Evolutionary conservation across 2,113 vertebrate genomes (phyloP), one percentile per base, ranked within the genome.

Genomic region (Kryptolebias marmoratus): DNA sequence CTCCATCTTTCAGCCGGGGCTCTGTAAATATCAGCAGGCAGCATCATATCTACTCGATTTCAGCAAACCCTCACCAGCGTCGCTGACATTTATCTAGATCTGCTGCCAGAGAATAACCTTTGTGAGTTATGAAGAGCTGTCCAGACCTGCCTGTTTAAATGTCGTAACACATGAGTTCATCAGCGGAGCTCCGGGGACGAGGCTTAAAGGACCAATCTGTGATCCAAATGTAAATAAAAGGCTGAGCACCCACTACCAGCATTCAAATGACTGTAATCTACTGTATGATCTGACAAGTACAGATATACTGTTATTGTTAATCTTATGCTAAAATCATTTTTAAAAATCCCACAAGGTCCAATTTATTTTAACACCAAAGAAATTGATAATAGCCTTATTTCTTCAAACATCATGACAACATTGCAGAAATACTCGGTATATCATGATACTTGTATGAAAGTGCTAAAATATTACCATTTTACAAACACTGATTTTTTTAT

Each of bases 41-140:
- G 85, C 73, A 79, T 87, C 72, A 71, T 75, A 79, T 81, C 88
- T 72, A 75, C 85, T 84, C 79, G 67, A 71, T 87, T 87, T 82
- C 81, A 71, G 82, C 60, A 82, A 88, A 83, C 68, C 78, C 79
- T 77, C 61, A 15, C 69, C 70, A 50, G 71, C 27, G 57, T 77
- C 42, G 77, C 67, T 90, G 89, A 92, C 88, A 91, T 92, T 92
- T 88, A 88, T 87, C 85, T 82, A 75, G 81, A 84, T 86, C 83
- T 87, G 73, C 86, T 83, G 82, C 86, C 77, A 64, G 85, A 82
- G 84, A 86, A 84, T 86, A 90, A 89, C 90, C 88, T 89, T 90
- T 91, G 68, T 84, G 79, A 88, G 86, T 90, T 80, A 87, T 87
- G 85, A 90, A 81, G 85, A 73, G 84, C 76, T 80, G 72, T 86